phyloP scores from a whole-genome alignment of 2,113 vertebrate genomes.

The Halcyon senegalensis region DNA sequence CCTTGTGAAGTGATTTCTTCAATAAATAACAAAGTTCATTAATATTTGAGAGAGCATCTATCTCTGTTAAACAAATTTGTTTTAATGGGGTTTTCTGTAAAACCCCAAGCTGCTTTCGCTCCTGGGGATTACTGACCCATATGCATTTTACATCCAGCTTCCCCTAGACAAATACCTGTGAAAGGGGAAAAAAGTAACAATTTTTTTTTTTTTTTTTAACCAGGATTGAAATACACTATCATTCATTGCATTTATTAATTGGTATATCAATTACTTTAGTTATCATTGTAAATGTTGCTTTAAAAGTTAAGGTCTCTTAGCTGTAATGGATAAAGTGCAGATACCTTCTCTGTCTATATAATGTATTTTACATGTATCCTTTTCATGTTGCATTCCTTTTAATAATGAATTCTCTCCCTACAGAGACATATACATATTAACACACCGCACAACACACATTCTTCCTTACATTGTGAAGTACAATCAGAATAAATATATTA shows the following conservation, averaged over 20 bases:
- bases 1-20: not conserved
- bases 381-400: not conserved
- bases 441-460: not conserved
- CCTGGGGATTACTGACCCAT: not conserved
- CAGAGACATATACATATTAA: no score
- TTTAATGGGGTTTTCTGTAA: not conserved
- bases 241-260: not conserved
- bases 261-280: not conserved
- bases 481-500: not conserved
- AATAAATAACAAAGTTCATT: not conserved
- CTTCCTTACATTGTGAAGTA: not conserved
- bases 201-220: not conserved
- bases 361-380: not conserved
- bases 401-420: not conserved
- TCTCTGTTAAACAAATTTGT: not conserved
- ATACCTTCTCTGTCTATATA: not conserved
- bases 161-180: fast-evolving
- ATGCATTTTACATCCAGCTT: not conserved
- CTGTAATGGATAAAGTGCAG: not conserved
- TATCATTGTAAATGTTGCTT: not conserved
- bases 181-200: not conserved
- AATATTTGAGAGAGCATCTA: not conserved
- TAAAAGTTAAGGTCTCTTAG: not conserved
- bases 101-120: not conserved
- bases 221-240: not conserved